Evolutionary conservation across 2,113 vertebrate genomes (phyloP), one percentile per base, ranked within the genome.

Genomic region (Pterophyllum scalare): DNA sequence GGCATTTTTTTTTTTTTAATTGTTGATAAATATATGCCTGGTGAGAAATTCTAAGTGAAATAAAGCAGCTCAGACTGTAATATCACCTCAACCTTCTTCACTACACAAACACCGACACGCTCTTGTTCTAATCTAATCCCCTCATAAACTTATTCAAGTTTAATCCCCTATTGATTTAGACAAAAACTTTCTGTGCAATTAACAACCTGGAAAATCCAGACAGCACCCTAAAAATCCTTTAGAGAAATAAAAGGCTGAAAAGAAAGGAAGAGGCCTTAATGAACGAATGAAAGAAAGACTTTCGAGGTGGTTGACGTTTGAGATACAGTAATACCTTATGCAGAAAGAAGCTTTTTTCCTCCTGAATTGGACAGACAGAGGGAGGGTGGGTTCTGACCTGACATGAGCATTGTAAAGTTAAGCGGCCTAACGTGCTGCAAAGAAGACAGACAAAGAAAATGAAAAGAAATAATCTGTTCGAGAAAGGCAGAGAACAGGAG

Each of bases 381-480:
- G 70, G 82, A 83, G 77, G 81, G 17, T 62, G 76, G 89, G 43
- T 82, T 80, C 43, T 88, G 90, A 92, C 81, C 86, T 82, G 84
- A 91, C 80, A 91, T 84, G 82, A 81, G 87, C 77, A 93, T 92
- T 95, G 92, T 92, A 85, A 92, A 95, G 93, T 93, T 94, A 94
- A 95, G 92, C 90, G 43, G 92, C 93, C 93, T 94, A 94, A 91
- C 52, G 59, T 70, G 85, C 62, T 22, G 60, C 88, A 90, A 87
- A 92, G 86, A 91, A 83, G 90, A 88, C 87, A 86, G 84, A 91
- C 89, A 89, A 91, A 88, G 87, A 87, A 90, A 89, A 82, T 79
- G 59, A 91, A 91, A 84, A 79, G 60, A 86, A 91, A 88, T 91
- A 93, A 95, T 95, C 93, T 93, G 77, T 92, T 82, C 52, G 60